phyloP scores from a whole-genome alignment of 2,888 invertebrate genomes.

The Brenthis ino region DNA sequence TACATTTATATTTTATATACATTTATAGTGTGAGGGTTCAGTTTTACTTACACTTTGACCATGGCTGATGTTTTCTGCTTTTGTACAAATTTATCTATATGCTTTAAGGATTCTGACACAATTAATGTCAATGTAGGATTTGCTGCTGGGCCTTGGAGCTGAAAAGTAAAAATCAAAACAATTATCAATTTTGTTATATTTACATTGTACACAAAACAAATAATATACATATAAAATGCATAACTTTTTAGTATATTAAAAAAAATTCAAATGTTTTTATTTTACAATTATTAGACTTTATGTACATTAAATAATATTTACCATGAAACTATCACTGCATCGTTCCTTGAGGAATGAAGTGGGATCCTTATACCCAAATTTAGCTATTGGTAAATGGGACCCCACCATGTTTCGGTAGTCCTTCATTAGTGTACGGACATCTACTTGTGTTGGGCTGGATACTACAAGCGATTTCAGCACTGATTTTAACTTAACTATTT shows the following conservation, averaged over 20 bases:
- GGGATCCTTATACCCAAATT: conserved; percentile 60
- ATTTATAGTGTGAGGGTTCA: too few relatives aligned
- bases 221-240: too few relatives aligned
- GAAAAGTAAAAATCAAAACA: conserved; percentile 27
- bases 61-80: conserved; percentile 55
- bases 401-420: conserved; percentile 69
- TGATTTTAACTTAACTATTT: conserved; percentile 59
- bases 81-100: conserved; percentile 72
- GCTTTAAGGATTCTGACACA: conserved; percentile 64
- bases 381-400: conserved; percentile 51
- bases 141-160: conserved; percentile 57
- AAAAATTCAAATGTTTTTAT: background rate
- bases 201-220: too few relatives aligned
- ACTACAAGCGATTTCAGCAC: conserved; percentile 68
- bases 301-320: conserved; percentile 43
- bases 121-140: conserved; percentile 68
- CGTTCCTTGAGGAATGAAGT: conserved; percentile 61
- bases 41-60: conserved; percentile 58
- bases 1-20: too few relatives aligned
- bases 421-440: conserved; percentile 56
- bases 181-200: background rate
- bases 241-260: background rate
- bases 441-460: conserved; percentile 64
- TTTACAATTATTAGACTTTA: background rate
- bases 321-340: conserved; percentile 66